Evolutionary conservation across 1,140 invertebrate genomes (phyloP), one percentile per base, ranked within the genome.

Genomic region (Sarcophaga bullata): DNA sequence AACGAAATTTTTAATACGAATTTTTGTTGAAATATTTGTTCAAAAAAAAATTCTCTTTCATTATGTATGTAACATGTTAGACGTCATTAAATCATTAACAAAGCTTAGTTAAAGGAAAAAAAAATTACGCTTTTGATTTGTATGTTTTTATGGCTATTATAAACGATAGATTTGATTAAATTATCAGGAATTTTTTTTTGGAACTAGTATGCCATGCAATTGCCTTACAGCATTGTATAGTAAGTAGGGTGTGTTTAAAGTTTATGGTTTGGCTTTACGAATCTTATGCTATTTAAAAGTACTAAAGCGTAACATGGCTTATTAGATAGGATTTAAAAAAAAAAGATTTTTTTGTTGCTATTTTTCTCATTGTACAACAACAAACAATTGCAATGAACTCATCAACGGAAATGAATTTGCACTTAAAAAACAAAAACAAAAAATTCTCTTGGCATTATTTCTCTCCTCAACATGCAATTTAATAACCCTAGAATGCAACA

Each of bases 301-400:
- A 68, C 10, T 68, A n/a, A 68, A 68, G 62, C 62, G 62, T 68
- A 68, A 68, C 62, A 68, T 68, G 62, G 17, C 62, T 68, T 17
- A 25, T 37, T 37, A 37, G 25, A 37, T 37, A 37, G 4, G 25
- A 68, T 68, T 2, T 68, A 8, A 68, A 19, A 19, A 8, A 68
- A 19, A 19, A 9, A 68, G 17, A 68, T 25, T 25, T 17, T 68
- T 4, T 19, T 68, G 17, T 19, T 68, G 6, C 58, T 68, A 19
- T 6, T 6, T 58, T 58, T 58, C 0, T 58, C n/a, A 37, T 37
- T 37, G 25, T 37, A 37, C 1, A 37, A 13, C 3, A n/a, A 58
- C n/a, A 58, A n/a, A 58, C 54, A 37, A 37, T 37, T 37, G 25
- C 25, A 37, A 37, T 37, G 25, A 37, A 37, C 25, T 37, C 25